Evolutionary conservation across 2,113 vertebrate species (phyloP).

Genomic region (Tetraodon nigroviridis): DNA sequence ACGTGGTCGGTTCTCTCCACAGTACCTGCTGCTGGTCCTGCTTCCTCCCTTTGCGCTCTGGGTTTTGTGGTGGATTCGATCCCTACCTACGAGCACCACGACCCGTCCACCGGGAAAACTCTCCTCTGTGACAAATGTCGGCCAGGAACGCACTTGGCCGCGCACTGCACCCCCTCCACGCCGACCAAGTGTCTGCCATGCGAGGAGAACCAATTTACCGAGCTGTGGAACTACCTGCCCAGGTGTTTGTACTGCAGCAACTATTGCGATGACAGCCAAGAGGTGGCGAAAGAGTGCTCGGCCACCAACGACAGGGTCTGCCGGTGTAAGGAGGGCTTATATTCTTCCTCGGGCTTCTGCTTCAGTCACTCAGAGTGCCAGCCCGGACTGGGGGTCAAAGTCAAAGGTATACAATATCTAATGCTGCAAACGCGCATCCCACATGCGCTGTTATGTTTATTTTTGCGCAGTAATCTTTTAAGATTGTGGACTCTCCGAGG

Average conservation of each 20-base stretch:
- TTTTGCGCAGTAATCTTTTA: too few species aligned
- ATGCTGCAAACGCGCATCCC: too few species aligned
- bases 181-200: slow-evolving; percentile 58
- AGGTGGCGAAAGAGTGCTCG: slow-evolving; percentile 62
- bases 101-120: slow-evolving; percentile 13
- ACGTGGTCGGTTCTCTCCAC: slow-evolving; percentile 5
- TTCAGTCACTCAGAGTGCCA: slow-evolving; percentile 47
- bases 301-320: slow-evolving; percentile 59
- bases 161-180: slow-evolving; percentile 46
- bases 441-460: too few species aligned
- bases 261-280: slow-evolving; percentile 53
- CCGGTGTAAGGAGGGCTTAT: slow-evolving; percentile 66
- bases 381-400: slow-evolving; percentile 49
- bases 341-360: slow-evolving; percentile 54
- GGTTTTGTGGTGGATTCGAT: not conserved
- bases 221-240: slow-evolving; percentile 69
- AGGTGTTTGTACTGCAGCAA: slow-evolving; percentile 70
- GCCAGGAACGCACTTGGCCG: slow-evolving; percentile 48
- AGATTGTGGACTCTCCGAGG: too few species aligned
- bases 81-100: slow-evolving; percentile 36
- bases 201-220: slow-evolving; percentile 48
- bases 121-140: slow-evolving; percentile 60
- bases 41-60: slow-evolving; percentile 1
- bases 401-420: slow-evolving; percentile 38
- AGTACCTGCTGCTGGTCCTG: slow-evolving; percentile 45